Evolutionary conservation across 1,140 invertebrate species (phyloP).

Genomic region (Bombus confusus): DNA sequence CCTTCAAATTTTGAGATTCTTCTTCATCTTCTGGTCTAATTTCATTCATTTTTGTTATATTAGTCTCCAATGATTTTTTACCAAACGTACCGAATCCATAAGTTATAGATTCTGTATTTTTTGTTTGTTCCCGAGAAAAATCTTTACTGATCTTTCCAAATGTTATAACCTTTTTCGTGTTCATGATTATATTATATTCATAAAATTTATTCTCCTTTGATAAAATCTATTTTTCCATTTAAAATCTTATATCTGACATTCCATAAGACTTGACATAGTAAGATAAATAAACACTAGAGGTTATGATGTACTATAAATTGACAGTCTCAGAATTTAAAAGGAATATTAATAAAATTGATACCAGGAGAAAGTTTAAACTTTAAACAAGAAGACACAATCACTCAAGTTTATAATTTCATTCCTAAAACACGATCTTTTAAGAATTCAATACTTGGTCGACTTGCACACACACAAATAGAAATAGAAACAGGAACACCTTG

Average conservation of each 20-base stretch:
- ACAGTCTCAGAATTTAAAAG: no score
- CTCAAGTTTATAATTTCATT: no score
- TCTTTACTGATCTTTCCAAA: conserved; percentile 83
- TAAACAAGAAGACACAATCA: no score
- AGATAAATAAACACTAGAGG: neutral
- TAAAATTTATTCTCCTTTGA: neutral
- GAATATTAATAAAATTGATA: no score
- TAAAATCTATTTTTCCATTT: neutral
- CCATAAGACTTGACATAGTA: neutral
- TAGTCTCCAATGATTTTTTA: conserved; percentile 78
- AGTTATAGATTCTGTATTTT: conserved; percentile 59
- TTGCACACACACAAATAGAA: accelerated
- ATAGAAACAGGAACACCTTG: no score
- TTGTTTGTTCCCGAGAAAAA: conserved; percentile 68
- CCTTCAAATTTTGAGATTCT: conserved; percentile 86
- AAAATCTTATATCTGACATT: neutral
- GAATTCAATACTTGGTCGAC: no score
- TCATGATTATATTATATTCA: conserved; percentile 42
- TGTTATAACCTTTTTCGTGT: conserved; percentile 79
- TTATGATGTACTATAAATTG: no score
- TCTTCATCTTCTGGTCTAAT: conserved; percentile 85
- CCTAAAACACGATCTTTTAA: no score
- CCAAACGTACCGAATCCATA: conserved; percentile 86
- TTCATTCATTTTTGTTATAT: conserved; percentile 84
- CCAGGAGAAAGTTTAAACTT: no score